Evolutionary conservation across 2,797 vertebrate species (phyloP), one percentile per base, ranked within the genome.

Genomic region (Ispidina picta): DNA sequence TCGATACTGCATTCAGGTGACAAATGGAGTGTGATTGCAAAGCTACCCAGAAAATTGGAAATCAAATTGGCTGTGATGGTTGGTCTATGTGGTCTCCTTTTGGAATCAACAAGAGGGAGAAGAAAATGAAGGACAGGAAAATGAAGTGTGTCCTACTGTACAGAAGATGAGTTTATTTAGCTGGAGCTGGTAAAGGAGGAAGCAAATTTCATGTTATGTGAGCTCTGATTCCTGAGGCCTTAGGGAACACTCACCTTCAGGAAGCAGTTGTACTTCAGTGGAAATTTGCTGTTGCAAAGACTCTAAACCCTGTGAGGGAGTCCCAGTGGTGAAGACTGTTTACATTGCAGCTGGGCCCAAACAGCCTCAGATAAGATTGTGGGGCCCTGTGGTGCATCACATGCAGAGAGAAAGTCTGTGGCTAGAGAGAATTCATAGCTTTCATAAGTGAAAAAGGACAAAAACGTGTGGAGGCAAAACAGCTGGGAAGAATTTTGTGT

Each of bases 1-100:
- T 52, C 0, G 1, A 78, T 69, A 51, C 81, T 83, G 83, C 3
- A 2, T 75, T 85, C 72, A 88, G 81, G 75, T 92, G 91, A 86
- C 79, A 94, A 88, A 93, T 81, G 69, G 81, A 91, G 72, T 9
- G 8, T 77, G 78, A 87, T 83, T 91, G 69, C 48, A 78, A 88
- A 93, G 81, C 72, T 89, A 29, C 83, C 69, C 83, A 92, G 86
- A 90, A 92, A 95, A 95, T 26, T 86, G 59, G 82, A 75, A 92
- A 83, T 89, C 81, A 95, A 71, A 90, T 54, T 87, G 81, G 78
- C 66, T 55, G 70, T 80, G 77, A 73, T 89, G 83, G 64, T 75
- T 92, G 78, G 72, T 78, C 79, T 86, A 29, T 51, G 73, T 79
- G 63, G 66, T 79, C 52, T 94, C 64, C 76, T 94, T 85, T 75